Percentiles rank a stretch among this genome's conserved stretches.
These are phyloP conservation scores for Girardinichthys multiradiatus DNA, from an alignment of 2,113 vertebrate species.

Conservation along the genomic window DNA sequence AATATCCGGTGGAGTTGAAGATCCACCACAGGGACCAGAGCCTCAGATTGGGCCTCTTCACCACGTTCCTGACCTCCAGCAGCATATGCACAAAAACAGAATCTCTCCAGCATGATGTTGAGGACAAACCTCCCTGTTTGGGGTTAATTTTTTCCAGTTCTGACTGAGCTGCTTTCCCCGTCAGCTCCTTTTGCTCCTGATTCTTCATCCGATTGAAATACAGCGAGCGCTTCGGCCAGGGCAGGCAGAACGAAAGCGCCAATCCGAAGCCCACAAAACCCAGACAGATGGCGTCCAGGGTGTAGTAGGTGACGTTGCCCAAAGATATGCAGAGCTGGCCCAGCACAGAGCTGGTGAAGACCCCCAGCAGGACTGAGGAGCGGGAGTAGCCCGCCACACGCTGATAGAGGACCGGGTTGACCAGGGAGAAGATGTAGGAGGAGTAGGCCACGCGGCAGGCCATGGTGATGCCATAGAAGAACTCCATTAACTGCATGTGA, in stretches of 20 bases:
- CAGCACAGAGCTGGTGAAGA: conserved; percentile 92
- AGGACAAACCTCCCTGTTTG: neutral
- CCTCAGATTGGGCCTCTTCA: conserved; percentile 81
- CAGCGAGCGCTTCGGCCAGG: conserved; percentile 88
- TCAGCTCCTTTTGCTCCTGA: conserved; percentile 57
- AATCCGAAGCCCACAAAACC: conserved; percentile 87
- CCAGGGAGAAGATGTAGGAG: conserved; percentile 96
- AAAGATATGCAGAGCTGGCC: conserved; percentile 87
- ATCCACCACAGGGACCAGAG: conserved; percentile 98
- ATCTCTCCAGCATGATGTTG: conserved; percentile 65
- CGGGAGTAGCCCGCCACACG: conserved; percentile 92
- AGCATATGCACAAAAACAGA: conserved; percentile 82
- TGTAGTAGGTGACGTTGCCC: conserved; percentile 66
- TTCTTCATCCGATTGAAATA: conserved; percentile 84
- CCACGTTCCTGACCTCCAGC: conserved; percentile 73
- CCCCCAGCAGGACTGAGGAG: conserved; percentile 86
- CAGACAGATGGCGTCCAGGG: conserved; percentile 83
- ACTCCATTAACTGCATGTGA: conserved; percentile 96
- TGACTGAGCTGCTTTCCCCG: neutral
- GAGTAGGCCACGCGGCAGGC: conserved; percentile 94
- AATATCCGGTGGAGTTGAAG: conserved; percentile 93
- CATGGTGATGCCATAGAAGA: conserved; percentile 93
- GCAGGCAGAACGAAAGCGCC: conserved; percentile 84
- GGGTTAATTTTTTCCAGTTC: conserved; percentile 76
- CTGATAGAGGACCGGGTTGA: conserved; percentile 85